Evolutionary conservation across 1,140 invertebrate species (phyloP).

Genomic region (Bilobella aurantiaca): DNA sequence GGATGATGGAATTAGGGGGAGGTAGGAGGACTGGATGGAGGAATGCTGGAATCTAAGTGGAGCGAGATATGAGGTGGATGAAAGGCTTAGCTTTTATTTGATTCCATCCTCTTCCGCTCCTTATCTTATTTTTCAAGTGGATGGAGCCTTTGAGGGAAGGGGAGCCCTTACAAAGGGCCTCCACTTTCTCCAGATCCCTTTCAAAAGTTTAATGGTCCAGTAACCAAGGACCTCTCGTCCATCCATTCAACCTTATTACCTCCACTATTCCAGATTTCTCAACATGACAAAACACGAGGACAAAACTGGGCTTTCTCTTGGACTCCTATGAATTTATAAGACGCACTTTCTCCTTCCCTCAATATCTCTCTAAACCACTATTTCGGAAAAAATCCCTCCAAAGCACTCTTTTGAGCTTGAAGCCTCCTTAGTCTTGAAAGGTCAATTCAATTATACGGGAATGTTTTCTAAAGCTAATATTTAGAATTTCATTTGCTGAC

Average conservation of each 20-base stretch:
- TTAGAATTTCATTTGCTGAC: too few species aligned
- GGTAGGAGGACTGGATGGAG: background rate
- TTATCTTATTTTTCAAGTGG: conserved; percentile 8
- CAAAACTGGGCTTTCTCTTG: background rate
- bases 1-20: background rate
- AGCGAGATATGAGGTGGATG: conserved; percentile 7
- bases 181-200: conserved; percentile 6
- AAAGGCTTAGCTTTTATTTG: conserved; percentile 5
- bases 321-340: background rate
- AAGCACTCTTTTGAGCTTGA: too few species aligned
- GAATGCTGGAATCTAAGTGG: too few species aligned
- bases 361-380: background rate
- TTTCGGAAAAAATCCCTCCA: background rate
- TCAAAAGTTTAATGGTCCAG: conserved; percentile 9
- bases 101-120: conserved; percentile 6
- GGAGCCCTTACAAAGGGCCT: background rate
- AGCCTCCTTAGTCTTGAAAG: too few species aligned
- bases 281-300: background rate
- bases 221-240: conserved; percentile 9
- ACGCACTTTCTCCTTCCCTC: background rate
- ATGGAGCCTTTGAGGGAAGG: background rate
- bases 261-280: background rate
- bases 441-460: too few species aligned
- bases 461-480: too few species aligned
- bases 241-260: conserved; percentile 6